A percentile compares a stretch with the other conserved stretches of the same genome.
Conservation (phyloP, 2,888 invertebrate species). For the Tinea semifulvella region DNA sequence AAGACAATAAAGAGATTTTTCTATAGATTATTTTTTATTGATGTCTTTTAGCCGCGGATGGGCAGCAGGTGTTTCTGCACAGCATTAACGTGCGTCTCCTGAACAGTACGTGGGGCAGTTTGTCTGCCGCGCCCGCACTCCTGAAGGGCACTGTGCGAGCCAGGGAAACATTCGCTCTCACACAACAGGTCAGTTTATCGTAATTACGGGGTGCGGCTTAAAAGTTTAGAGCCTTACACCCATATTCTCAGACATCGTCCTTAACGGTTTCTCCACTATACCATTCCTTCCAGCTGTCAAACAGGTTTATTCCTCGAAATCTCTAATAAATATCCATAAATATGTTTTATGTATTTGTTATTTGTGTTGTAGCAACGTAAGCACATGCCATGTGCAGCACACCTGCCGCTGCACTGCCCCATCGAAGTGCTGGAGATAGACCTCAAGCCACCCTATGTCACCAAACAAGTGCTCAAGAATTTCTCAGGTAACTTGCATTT, state of each 20-base stretch:
- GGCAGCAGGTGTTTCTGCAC: conserved; percentile 92
- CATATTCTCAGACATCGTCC: too few relatives aligned
- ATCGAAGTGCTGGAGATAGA: conserved; percentile 92
- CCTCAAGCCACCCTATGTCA: conserved; percentile 76
- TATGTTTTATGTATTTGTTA: conserved; percentile 18
- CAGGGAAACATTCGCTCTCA: conserved; percentile 86
- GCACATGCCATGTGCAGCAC: conserved; percentile 79
- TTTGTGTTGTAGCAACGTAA: conserved; percentile 27
- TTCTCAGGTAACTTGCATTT: conserved; percentile 53
- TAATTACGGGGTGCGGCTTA: too few relatives aligned
- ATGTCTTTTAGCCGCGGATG: conserved; percentile 90
- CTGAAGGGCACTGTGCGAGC: conserved; percentile 86
- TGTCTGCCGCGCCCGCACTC: conserved; percentile 78
- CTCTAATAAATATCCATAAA: not conserved
- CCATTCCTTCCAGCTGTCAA: too few relatives aligned
- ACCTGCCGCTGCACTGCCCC: conserved; percentile 89
- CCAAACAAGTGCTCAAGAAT: conserved; percentile 69
- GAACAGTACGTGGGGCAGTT: conserved; percentile 83
- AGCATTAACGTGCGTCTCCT: conserved; percentile 91
- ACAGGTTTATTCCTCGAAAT: too few relatives aligned
- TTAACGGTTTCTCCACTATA: too few relatives aligned
- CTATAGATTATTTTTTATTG: too few relatives aligned
- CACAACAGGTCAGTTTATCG: conserved; percentile 58
- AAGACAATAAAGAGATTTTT: too few relatives aligned
- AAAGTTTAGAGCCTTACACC: too few relatives aligned